These are phyloP conservation scores for Melanotaenia boesemani DNA, from an alignment of 2,797 vertebrate genomes.

Conservation along the genomic window DNA sequence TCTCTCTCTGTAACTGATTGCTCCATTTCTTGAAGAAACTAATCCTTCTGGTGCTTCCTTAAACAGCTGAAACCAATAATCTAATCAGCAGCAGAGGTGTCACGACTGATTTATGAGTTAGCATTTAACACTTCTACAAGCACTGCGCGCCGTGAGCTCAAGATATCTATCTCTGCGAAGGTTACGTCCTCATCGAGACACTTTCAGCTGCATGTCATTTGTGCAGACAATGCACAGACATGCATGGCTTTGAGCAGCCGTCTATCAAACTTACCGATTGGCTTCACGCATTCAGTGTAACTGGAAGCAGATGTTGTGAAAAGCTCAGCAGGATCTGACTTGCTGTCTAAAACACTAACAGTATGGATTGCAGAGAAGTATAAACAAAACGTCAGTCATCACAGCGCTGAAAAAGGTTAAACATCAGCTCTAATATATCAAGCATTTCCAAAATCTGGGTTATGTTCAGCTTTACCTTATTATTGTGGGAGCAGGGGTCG, in stretches of 20 bases:
- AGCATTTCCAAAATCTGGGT: slow-evolving; percentile 34
- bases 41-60: slow-evolving; percentile 43
- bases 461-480: slow-evolving; percentile 50
- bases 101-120: slow-evolving; percentile 65
- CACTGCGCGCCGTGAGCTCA: slow-evolving; percentile 45
- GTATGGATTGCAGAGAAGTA: slow-evolving; percentile 46
- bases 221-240: slow-evolving; percentile 58
- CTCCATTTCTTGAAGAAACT: slow-evolving; percentile 41
- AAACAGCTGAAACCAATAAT: slow-evolving; percentile 76
- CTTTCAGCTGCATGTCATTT: slow-evolving; percentile 45
- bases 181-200: slow-evolving; percentile 46
- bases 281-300: slow-evolving; percentile 54
- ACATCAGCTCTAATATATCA: slow-evolving; percentile 47
- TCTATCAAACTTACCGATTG: slow-evolving; percentile 51
- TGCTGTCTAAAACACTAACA: slow-evolving; percentile 59
- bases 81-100: slow-evolving; percentile 64
- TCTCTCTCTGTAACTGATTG: slow-evolving; percentile 42
- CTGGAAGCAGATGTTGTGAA: slow-evolving; percentile 69
- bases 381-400: slow-evolving; percentile 69
- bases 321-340: slow-evolving; percentile 52
- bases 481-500: slow-evolving; percentile 29
- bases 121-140: slow-evolving; percentile 43
- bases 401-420: slow-evolving; percentile 19
- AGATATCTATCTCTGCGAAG: slow-evolving; percentile 47
- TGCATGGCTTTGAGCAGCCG: slow-evolving; percentile 53